A percentile compares a stretch with the other conserved stretches of the same genome.
Conservation (phyloP, 2,888 invertebrate genomes). For the Amblyjoppa proteus region DNA sequence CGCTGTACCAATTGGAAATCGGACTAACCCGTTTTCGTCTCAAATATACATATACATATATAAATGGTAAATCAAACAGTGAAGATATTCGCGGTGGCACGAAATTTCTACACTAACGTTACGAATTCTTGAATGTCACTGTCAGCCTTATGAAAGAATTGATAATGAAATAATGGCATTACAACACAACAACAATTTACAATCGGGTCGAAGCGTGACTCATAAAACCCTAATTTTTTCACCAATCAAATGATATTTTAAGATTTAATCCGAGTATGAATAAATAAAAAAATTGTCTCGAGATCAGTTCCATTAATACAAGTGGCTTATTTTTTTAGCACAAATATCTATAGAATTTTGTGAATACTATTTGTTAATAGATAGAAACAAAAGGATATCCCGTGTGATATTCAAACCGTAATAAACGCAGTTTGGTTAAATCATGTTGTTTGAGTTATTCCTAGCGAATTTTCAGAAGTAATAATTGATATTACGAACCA, state of each 20-base stretch:
- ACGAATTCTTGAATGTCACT: slow-evolving; percentile 10
- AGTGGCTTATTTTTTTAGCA: slow-evolving; percentile 67
- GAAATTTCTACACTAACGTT: slow-evolving; percentile 15
- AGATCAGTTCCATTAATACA: slow-evolving; percentile 55
- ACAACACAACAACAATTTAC: background rate
- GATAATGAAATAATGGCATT: background rate
- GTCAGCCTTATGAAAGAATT: slow-evolving; percentile 10
- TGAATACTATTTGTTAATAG: slow-evolving; percentile 62
- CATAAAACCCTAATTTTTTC: slow-evolving; percentile 33
- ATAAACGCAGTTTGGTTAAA: slow-evolving; percentile 35
- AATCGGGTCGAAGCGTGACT: slow-evolving; percentile 22
- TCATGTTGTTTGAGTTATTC: background rate
- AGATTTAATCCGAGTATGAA: slow-evolving; percentile 25
- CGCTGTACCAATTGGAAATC: slow-evolving; percentile 5
- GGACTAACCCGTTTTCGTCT: slow-evolving; percentile 8
- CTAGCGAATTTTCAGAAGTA: background rate
- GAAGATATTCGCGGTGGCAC: background rate
- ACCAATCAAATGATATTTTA: slow-evolving; percentile 41
- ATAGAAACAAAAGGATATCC: slow-evolving; percentile 32
- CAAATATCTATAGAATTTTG: slow-evolving; percentile 62
- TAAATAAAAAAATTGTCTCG: slow-evolving; percentile 30
- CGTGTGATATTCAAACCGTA: slow-evolving; percentile 31
- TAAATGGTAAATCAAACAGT: background rate
- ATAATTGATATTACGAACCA: background rate
- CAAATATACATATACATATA: background rate